Evolutionary conservation across 2,797 vertebrate genomes (phyloP).

Genomic region (Diglossa cyanea): DNA sequence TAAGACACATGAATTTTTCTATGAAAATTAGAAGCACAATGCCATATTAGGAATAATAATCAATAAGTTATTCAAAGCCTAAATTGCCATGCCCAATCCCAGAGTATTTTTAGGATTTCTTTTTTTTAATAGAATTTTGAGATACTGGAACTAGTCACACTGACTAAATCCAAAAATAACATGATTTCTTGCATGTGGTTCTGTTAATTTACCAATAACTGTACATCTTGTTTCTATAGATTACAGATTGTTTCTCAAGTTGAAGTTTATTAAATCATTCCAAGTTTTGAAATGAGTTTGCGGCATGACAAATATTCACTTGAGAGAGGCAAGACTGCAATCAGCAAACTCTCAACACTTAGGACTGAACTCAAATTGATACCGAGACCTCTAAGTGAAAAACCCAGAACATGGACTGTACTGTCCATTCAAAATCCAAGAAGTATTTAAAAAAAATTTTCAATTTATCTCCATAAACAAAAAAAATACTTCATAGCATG

Average conservation of each 20-base stretch:
- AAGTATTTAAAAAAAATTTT: not conserved
- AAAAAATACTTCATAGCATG: not conserved
- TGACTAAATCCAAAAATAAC: not conserved
- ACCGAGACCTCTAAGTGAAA: not conserved
- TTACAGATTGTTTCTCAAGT: not conserved
- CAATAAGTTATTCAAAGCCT: not conserved
- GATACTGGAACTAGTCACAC: not conserved
- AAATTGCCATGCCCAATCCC: not conserved
- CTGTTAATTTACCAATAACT: not conserved
- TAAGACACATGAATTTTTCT: not conserved
- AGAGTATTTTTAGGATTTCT: not conserved
- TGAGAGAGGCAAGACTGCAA: not conserved
- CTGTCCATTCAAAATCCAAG: not conserved
- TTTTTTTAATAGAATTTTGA: not conserved
- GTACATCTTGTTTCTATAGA: not conserved
- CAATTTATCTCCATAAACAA: not conserved
- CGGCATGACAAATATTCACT: not conserved
- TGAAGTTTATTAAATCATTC: not conserved
- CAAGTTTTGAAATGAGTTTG: conserved; percentile 4
- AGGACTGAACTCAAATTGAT: not conserved
- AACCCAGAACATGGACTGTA: not conserved
- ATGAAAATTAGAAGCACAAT: not conserved
- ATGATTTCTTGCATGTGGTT: not conserved
- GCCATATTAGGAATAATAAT: not conserved
- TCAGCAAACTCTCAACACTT: not conserved